Base-by-base conservation (phyloP, 2,113 vertebrate genomes). In the Grammomys surdaster region DNA sequence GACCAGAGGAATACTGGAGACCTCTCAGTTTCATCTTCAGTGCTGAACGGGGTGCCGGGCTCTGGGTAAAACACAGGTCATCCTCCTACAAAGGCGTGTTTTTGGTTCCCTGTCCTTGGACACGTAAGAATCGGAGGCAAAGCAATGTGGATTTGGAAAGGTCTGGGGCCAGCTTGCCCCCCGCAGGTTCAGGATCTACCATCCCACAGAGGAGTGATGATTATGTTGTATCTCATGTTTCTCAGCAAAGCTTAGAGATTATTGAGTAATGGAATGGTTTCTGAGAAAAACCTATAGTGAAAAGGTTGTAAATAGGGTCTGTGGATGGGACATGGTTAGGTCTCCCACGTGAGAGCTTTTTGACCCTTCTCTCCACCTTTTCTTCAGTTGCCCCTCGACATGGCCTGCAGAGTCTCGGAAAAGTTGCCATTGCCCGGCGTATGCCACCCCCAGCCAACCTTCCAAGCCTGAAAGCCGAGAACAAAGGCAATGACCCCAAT, bases 361-460 rank as follows among this genome's bases (percentile, higher is more conserved):
- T 96, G 46, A 97, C n/a, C 86, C 54, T 94, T 69, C 67, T 93
- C 28, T 78, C 51, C 48, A 65, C n/a, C 48, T 91, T 88, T 92
- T 95, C 76, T 89, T 28, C 85, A 99, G 99, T 99, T 98, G 98
- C 99, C 98, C 99, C 99, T 98, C 99, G 99, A 98, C 99, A 99
- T 99, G 99, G 99, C 99, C 98, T 99, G 98, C 99, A 99, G 98
- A 99, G 99, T 99, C 99, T 99, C 94, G 99, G 99, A 98, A 99
- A 99, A 99, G 99, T 99, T 99, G 99, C 99, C 97, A 99, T 99
- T 98, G 99, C 99, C 91, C 99, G 99, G 98, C 99, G 99, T 98
- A 99, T 99, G 99, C 99, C 99, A 98, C 99, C 99, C 98, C 99
- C 99, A 98, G 99, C 99, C 98, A 99, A 99, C 98, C 99, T 99